Evolutionary conservation across 2,797 vertebrate species (phyloP).

Genomic region (Tangara arthus): DNA sequence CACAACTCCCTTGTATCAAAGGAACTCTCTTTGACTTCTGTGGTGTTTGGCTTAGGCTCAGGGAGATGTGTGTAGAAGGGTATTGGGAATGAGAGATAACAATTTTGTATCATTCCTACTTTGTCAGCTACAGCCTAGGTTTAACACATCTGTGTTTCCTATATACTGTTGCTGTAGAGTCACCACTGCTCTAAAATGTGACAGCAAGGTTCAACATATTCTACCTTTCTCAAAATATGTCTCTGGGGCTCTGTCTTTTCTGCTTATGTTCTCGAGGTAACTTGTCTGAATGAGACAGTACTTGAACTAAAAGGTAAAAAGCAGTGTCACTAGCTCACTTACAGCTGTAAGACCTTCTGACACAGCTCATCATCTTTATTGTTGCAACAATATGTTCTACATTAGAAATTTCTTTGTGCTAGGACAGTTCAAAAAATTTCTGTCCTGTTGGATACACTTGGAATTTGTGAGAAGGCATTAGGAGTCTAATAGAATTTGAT

Average conservation of each 20-base stretch:
- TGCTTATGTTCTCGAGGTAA: background rate
- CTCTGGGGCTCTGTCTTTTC: background rate
- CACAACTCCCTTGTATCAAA: background rate
- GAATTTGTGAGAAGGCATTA: background rate
- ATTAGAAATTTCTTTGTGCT: background rate
- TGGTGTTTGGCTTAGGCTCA: background rate
- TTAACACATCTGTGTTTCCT: background rate
- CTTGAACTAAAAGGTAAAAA: background rate
- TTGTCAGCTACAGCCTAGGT: background rate
- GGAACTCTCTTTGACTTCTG: background rate
- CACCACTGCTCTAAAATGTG: background rate
- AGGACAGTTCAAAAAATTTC: background rate
- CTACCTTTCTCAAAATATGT: background rate
- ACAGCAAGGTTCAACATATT: background rate
- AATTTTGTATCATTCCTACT: background rate
- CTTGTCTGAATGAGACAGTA: background rate
- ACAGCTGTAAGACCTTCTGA: background rate
- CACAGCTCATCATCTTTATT: background rate
- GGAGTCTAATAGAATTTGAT: background rate
- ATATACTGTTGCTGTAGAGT: rapidly evolving
- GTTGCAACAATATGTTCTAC: background rate
- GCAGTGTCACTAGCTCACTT: background rate
- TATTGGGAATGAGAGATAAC: background rate
- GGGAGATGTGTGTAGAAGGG: rapidly evolving
- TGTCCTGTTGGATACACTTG: background rate